Evolutionary conservation across 2,888 invertebrate species (phyloP).

Genomic region (Spilarctia lutea): DNA sequence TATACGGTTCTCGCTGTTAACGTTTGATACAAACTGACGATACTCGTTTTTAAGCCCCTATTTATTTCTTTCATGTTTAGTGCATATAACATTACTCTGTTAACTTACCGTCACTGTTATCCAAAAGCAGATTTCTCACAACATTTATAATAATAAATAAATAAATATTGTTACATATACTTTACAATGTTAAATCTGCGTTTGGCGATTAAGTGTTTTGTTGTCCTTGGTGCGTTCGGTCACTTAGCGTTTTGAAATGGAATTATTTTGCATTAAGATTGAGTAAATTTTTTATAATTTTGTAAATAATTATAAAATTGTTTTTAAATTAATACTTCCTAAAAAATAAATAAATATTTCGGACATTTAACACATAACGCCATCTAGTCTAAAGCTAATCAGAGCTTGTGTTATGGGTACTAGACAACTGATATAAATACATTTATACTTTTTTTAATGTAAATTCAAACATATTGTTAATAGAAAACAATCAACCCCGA

Average conservation of each 20-base stretch:
- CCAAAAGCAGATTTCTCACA: conserved; percentile 69
- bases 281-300: too few species aligned
- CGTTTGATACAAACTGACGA: background rate
- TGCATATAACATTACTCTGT: conserved; percentile 21
- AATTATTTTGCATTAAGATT: background rate
- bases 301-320: too few species aligned
- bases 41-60: background rate
- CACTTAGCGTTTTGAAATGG: conserved; percentile 37
- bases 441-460: too few species aligned
- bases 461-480: too few species aligned
- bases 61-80: background rate
- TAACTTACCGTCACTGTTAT: conserved; percentile 53
- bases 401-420: too few species aligned
- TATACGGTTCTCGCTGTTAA: background rate
- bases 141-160: conserved; percentile 48
- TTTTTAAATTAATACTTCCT: too few species aligned
- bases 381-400: too few species aligned
- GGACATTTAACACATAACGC: too few species aligned
- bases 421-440: too few species aligned
- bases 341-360: too few species aligned
- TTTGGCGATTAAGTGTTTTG: conserved; percentile 66
- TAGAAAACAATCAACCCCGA: too few species aligned
- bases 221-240: conserved; percentile 58
- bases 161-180: conserved; percentile 26
- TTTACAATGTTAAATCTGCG: conserved; percentile 61